Conservation (phyloP, 2,888 invertebrate genomes). For the Apotomis turbidana region DNA sequence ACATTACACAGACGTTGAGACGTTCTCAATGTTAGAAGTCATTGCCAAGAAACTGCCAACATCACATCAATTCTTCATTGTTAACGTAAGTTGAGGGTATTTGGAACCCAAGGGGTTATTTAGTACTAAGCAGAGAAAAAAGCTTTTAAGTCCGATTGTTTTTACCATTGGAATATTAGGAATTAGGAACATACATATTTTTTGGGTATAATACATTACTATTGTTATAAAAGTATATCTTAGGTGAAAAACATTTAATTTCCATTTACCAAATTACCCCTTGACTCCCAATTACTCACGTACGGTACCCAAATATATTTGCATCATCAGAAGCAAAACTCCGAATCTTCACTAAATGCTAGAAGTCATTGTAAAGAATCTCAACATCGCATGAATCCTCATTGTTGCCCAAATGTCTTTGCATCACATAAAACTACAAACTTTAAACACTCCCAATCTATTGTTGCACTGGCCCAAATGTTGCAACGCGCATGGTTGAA, state of each 20-base stretch:
- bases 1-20: background rate
- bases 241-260: no score
- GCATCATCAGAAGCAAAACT: conserved; percentile 32
- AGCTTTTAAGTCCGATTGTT: no score
- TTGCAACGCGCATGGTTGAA: conserved; percentile 47
- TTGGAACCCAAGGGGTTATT: no score
- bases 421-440: conserved; percentile 33
- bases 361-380: no score
- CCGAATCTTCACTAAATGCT: background rate
- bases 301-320: conserved; percentile 4
- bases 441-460: conserved; percentile 31
- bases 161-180: no score
- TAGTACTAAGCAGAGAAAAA: no score
- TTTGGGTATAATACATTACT: no score
- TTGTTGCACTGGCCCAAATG: conserved; percentile 39
- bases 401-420: conserved; percentile 3
- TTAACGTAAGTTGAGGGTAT: background rate
- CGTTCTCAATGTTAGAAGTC: background rate
- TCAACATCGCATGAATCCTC: no score
- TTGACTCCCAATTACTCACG: no score
- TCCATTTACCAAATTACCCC: no score
- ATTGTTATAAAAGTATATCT: no score
- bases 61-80: background rate
- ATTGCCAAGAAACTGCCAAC: conserved; percentile 5
- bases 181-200: no score